Evolutionary conservation across 2,888 invertebrate genomes (phyloP), one percentile per base, ranked within the genome.

Genomic region (Trachelus troglodyta): DNA sequence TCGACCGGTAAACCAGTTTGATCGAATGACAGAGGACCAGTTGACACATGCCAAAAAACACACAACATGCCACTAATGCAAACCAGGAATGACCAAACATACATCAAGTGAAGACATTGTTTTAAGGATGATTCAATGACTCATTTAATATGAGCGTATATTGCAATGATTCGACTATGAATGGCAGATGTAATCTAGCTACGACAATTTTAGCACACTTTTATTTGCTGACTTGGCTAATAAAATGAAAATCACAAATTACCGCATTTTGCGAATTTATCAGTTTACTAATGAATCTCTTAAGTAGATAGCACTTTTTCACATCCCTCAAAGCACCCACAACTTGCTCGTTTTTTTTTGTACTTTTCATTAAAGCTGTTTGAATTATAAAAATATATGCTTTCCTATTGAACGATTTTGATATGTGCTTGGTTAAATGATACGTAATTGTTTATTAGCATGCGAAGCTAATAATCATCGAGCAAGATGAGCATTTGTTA

Each of bases 51-150:
- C 91, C 90, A 90, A 91, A 56, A 88, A 90, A 91, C 88, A 91
- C 89, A 91, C 86, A 91, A 90, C 91, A 91, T 91, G 91, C 91
- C 87, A 85, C 91, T 90, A 90, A 86, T 90, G 87, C 87, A 87
- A 88, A 86, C 30, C 88, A 89, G 85, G 89, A 88, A 85, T 90
- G 86, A 88, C 87, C 89, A 90, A 91, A 90, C 88, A 87, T 87
- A 88, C 82, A 87, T 88, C 87, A 86, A 85, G 78, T 75, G 79
- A 79, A 56, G 56, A 56, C 23, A 56, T 56, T 1, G 56, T 56
- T 56, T 56, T 56, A 56, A 56, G 56, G 9, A 56, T 56, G 56
- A 23, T 56, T 40, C 40, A 40, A 40, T 15, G 15, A 15, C 40
- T 40, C 40, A 40, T 15, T 40, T 23, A 23, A 23, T 9, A 56